Evolutionary conservation across 2,113 vertebrate species (phyloP).

Genomic region (Phrynosoma blainvillii): DNA sequence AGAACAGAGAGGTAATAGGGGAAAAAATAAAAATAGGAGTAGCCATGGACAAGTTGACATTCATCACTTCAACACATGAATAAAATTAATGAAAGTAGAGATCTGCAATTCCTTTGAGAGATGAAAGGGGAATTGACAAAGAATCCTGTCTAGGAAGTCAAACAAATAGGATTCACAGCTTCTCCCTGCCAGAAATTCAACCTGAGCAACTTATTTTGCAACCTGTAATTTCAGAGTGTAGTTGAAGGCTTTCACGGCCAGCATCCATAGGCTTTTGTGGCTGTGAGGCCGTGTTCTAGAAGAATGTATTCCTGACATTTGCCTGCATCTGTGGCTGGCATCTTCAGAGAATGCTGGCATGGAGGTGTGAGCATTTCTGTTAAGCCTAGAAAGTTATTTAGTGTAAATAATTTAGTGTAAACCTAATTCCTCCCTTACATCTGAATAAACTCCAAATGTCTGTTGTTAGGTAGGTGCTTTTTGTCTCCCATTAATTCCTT

Average conservation of each 20-base stretch:
- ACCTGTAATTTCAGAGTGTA: no score
- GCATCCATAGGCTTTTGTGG: no score
- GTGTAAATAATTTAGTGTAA: neutral
- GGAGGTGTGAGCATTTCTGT: no score
- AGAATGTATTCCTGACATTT: no score
- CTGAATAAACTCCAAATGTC: neutral
- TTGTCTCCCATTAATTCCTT: neutral
- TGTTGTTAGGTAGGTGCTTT: neutral
- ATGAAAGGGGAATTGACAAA: slow-evolving; percentile 3
- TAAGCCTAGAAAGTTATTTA: neutral
- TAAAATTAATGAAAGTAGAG: slow-evolving; percentile 37
- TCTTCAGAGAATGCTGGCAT: no score
- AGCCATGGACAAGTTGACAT: slow-evolving; percentile 1
- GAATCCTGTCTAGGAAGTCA: slow-evolving; percentile 20
- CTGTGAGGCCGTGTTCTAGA: no score
- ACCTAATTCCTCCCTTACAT: neutral
- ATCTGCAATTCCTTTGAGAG: neutral
- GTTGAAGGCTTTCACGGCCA: no score
- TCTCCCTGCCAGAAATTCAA: neutral
- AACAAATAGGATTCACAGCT: neutral
- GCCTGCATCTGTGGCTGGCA: no score
- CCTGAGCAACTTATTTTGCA: neutral
- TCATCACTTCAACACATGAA: slow-evolving; percentile 23
- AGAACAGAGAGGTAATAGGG: slow-evolving; percentile 26
- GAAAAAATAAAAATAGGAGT: slow-evolving; percentile 22